phyloP scores from a whole-genome alignment of 2,888 invertebrate genomes.

The Lasioglossum oenotherae region DNA sequence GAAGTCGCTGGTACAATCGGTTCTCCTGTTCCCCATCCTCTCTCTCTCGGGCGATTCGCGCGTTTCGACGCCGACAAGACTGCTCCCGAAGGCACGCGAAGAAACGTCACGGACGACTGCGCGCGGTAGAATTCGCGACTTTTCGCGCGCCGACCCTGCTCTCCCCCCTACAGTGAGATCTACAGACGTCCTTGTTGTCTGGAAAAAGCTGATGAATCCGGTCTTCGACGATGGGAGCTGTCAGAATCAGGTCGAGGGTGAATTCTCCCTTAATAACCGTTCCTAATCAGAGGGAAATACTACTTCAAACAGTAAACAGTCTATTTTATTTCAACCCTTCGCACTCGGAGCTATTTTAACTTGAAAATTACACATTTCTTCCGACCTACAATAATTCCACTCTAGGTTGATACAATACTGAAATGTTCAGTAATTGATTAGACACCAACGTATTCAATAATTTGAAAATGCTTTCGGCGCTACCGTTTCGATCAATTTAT shows the following conservation, averaged over 20 bases:
- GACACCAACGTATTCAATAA: no score
- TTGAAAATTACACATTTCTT: no score
- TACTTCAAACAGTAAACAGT: no score
- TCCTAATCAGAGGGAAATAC: no score
- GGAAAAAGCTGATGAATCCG: background rate
- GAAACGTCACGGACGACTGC: background rate
- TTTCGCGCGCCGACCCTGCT: background rate
- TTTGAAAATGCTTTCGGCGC: no score
- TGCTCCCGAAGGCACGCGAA: background rate
- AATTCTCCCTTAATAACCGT: no score
- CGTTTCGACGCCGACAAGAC: background rate
- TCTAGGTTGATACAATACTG: no score
- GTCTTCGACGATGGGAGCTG: background rate
- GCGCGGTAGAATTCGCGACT: conserved; percentile 5
- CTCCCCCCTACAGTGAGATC: background rate
- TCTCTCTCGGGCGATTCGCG: background rate
- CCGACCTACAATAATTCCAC: no score
- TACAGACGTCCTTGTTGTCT: background rate
- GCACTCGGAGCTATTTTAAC: no score
- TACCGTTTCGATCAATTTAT: no score
- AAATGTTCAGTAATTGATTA: no score
- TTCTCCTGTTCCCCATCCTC: background rate
- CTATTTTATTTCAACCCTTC: no score
- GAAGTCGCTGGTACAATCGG: conserved; percentile 17
- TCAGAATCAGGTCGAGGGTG: background rate